Conservation (phyloP, 2,797 vertebrate genomes). For the Melopsittacus undulatus region DNA sequence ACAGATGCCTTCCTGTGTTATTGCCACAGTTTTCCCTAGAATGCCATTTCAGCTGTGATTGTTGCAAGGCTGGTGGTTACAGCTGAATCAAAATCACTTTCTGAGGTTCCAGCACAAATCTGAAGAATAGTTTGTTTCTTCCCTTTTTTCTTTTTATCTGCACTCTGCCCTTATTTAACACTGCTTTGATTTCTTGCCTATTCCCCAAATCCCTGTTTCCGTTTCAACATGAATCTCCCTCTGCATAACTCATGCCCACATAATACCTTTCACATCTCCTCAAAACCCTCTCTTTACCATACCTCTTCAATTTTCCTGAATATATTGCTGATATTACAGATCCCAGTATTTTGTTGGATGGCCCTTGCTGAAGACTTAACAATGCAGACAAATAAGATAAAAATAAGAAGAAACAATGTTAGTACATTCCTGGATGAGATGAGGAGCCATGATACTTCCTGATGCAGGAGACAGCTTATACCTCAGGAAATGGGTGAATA, state of each 20-base stretch:
- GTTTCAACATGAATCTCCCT: not conserved
- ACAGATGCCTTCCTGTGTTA: fast-evolving
- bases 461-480: conserved; percentile 22
- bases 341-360: not conserved
- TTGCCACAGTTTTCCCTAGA: not conserved
- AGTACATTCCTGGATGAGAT: not conserved
- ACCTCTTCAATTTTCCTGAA: not conserved
- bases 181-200: not conserved
- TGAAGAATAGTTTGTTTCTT: not conserved
- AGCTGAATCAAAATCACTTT: not conserved
- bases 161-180: not conserved
- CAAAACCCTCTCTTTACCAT: not conserved
- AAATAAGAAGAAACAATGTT: not conserved
- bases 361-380: not conserved
- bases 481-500: conserved; percentile 16
- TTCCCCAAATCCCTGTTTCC: not conserved
- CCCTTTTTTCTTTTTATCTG: no score
- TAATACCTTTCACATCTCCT: not conserved
- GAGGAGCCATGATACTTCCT: conserved; percentile 35
- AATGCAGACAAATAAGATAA: not conserved
- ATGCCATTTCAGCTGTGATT: not conserved
- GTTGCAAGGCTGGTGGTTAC: not conserved
- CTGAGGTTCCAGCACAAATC: not conserved
- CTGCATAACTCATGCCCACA: not conserved
- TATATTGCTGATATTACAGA: not conserved